These are phyloP conservation scores for Pseudochaenichthys georgianus DNA, from an alignment of 2,797 vertebrate species.

Conservation along the genomic window DNA sequence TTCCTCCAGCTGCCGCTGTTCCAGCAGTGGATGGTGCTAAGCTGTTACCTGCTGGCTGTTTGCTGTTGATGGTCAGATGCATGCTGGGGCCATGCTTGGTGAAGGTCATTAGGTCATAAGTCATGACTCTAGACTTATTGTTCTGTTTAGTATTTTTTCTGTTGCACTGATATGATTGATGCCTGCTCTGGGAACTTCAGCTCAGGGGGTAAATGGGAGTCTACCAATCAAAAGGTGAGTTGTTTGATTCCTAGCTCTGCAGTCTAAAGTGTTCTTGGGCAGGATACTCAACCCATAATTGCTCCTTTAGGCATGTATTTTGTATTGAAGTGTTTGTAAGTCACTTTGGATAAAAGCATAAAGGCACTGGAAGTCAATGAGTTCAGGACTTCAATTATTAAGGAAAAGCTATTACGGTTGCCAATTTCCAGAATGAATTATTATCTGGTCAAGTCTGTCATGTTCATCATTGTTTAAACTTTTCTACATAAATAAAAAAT, in stretches of 20 bases:
- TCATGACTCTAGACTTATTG: slow-evolving; percentile 17
- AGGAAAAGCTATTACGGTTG: background rate
- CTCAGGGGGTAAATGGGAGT: too few species aligned
- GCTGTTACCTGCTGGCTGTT: slow-evolving; percentile 41
- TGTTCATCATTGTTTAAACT: background rate
- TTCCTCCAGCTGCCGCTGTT: slow-evolving; percentile 39
- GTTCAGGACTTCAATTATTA: background rate
- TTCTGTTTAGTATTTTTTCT: slow-evolving; percentile 28
- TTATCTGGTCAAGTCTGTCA: background rate
- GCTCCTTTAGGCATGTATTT: too few species aligned
- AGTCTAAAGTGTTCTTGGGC: too few species aligned
- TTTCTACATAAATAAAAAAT: background rate
- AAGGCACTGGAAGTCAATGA: background rate
- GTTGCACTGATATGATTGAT: slow-evolving; percentile 19
- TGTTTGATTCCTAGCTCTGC: too few species aligned
- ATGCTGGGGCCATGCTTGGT: slow-evolving; percentile 42
- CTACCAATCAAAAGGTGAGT: too few species aligned
- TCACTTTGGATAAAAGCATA: background rate
- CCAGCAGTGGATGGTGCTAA: slow-evolving; percentile 44
- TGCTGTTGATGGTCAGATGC: slow-evolving; percentile 50
- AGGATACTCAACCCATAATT: too few species aligned
- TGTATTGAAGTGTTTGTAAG: too few species aligned
- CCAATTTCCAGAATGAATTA: background rate
- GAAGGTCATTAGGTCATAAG: slow-evolving; percentile 48
- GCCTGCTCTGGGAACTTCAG: background rate